Percentiles rank a stretch among this genome's conserved stretches.
These are phyloP conservation scores for Eupithecia pulchellata DNA, from an alignment of 2,888 invertebrate genomes.

Conservation along the genomic window DNA sequence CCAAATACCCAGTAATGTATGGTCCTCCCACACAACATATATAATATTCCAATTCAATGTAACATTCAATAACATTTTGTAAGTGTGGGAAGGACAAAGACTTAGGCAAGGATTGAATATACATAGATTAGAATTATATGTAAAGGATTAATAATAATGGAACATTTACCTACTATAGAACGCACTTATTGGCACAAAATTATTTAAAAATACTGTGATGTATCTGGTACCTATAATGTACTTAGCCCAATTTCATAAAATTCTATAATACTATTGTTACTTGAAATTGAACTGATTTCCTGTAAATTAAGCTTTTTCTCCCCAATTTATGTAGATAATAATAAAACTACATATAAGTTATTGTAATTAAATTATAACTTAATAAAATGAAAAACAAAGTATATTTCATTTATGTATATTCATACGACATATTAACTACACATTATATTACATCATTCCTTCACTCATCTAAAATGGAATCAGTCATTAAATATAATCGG, in stretches of 20 bases:
- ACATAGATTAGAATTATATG: not conserved
- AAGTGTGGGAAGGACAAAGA: not conserved
- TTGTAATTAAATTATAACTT: constrained; percentile 14
- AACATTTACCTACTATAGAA: not conserved
- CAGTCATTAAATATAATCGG: constrained; percentile 14
- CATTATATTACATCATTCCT: constrained; percentile 22
- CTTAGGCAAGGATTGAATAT: not conserved
- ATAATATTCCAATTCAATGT: not conserved
- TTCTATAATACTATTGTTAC: constrained; percentile 4
- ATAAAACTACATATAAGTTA: constrained; percentile 18
- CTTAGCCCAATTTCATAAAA: not conserved
- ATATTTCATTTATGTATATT: constrained; percentile 22
- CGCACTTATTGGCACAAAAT: constrained; percentile 3
- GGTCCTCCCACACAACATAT: not conserved
- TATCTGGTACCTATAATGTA: not conserved
- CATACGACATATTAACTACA: constrained; percentile 17
- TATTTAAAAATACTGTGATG: not conserved
- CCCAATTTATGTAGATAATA: constrained; percentile 30
- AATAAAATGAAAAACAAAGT: constrained; percentile 14
- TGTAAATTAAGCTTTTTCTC: constrained; percentile 22
- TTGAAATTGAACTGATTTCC: constrained; percentile 24
- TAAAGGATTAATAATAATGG: not conserved
- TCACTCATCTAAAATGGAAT: constrained; percentile 15
- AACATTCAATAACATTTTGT: not conserved
- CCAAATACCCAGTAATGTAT: not conserved